Evolutionary conservation across 2,888 invertebrate species (phyloP).

Genomic region (Lepidochitona cinerea): DNA sequence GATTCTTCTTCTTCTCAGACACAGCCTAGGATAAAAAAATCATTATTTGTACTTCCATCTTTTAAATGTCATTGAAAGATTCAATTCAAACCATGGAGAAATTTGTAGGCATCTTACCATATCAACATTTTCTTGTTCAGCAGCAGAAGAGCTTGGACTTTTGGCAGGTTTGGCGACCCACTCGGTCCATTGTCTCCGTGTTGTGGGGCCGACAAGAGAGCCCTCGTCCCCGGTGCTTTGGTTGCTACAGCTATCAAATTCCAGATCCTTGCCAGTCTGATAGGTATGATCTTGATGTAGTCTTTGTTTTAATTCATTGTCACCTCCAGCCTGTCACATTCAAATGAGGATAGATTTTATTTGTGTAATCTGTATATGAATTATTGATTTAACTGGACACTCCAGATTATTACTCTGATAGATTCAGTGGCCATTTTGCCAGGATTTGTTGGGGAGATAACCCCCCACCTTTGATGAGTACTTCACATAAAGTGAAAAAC

Average conservation of each 20-base stretch:
- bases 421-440: too few relatives aligned
- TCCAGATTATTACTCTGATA: too few relatives aligned
- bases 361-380: too few relatives aligned
- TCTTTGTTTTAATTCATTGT: not conserved
- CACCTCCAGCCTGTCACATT: not conserved
- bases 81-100: too few relatives aligned
- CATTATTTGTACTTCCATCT: too few relatives aligned
- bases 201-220: slow-evolving; percentile 78
- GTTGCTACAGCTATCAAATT: slow-evolving; percentile 62
- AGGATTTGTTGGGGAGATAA: too few relatives aligned
- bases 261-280: slow-evolving; percentile 51
- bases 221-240: slow-evolving; percentile 55
- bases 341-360: too few relatives aligned
- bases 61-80: too few relatives aligned
- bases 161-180: slow-evolving; percentile 72
- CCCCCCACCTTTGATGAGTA: too few relatives aligned
- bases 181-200: slow-evolving; percentile 83
- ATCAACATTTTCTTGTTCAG: slow-evolving; percentile 18
- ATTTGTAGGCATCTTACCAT: too few relatives aligned
- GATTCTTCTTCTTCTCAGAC: not conserved
- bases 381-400: too few relatives aligned
- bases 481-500: too few relatives aligned
- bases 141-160: slow-evolving; percentile 1
- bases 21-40: not conserved
- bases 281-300: slow-evolving; percentile 25